Evolutionary conservation across 2,113 vertebrate species (phyloP), one percentile per base, ranked within the genome.

Genomic region (Rafetus swinhoei): DNA sequence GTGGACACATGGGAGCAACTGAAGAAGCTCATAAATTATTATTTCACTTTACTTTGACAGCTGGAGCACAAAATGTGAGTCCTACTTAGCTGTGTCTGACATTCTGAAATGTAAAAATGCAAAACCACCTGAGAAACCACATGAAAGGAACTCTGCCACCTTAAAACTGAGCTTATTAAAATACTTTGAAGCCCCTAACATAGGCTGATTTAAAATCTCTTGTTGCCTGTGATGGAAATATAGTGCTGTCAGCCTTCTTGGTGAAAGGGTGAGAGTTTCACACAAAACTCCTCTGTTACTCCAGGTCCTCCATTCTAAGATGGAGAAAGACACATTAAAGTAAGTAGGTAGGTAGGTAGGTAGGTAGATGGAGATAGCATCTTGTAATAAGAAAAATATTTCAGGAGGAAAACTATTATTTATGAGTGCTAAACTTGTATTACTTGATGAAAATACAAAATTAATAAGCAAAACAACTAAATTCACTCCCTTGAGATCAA

Each of bases 11-110:
- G 57, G 45, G 59, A 92, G 86, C n/a, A 86, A 35, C 24, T 45
- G 14, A 90, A 96, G 83, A 80, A 56, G 77, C 32, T 82, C 55
- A 22, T 83, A 88, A 35, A 94, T 93, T 92, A 95, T 16, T 32
- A 90, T 11, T 35, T 92, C 85, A 22, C 79, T 77, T 76, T 81
- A 84, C 16, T 87, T 89, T 93, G 92, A 82, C 76, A 87, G 55
- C 19, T 59, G 35, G 81, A 94, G 29, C 60, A 77, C 45, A 65
- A 57, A 25, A 21, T 13, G 19, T 79, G 69, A 89, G 12, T 22
- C 53, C 3, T 77, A 50, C 12, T 0, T 1, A 45, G 54, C 65
- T 90, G 2, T 35, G 86, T 62, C 29, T 93, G 74, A 77, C 69
- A 86, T 83, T 92, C 1, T 32, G 53, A 90, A 92, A 55, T 19